phyloP scores from a whole-genome alignment of 2,888 invertebrate genomes.

The Suillia variegata region DNA sequence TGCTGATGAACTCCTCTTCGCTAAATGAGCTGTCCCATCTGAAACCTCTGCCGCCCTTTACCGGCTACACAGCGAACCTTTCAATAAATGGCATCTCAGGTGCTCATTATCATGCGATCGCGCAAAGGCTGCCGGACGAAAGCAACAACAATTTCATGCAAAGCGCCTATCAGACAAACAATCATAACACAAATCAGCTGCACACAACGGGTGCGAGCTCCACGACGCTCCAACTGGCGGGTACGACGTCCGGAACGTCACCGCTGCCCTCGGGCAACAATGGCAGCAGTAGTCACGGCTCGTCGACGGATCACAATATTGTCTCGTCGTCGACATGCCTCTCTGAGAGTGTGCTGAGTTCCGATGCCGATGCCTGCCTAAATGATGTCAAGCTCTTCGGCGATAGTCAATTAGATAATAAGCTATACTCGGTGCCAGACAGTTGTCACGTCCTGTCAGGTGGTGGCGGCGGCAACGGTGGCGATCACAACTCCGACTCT shows the following conservation, averaged over 20 bases:
- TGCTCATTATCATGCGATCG: constrained; percentile 85
- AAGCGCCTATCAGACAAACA: constrained; percentile 63
- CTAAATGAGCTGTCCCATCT: constrained; percentile 74
- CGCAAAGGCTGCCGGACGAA: constrained; percentile 75
- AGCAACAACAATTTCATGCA: constrained; percentile 75
- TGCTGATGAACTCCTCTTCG: constrained; percentile 66
- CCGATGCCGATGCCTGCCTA: constrained; percentile 62
- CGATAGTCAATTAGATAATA: constrained; percentile 64
- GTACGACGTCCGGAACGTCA: constrained; percentile 37
- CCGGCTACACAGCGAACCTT: constrained; percentile 82
- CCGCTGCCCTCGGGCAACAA: constrained; percentile 25
- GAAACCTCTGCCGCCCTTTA: constrained; percentile 85
- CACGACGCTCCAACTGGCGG: constrained; percentile 34
- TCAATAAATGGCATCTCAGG: constrained; percentile 88
- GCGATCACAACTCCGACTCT: constrained; percentile 66
- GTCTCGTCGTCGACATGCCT: constrained; percentile 77
- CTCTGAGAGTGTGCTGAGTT: constrained; percentile 66
- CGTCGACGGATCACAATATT: constrained; percentile 70
- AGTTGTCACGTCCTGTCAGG: constrained; percentile 58
- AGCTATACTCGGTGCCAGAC: constrained; percentile 64
- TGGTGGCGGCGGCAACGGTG: constrained; percentile 25
- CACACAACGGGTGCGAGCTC: constrained; percentile 40
- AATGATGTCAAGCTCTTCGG: constrained; percentile 69
- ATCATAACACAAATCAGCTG: no score
- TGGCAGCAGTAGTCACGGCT: constrained; percentile 36